A percentile compares a stretch with the other conserved stretches of the same genome.
Conservation (phyloP, 2,797 vertebrate genomes). For the Spheniscus humboldti region DNA sequence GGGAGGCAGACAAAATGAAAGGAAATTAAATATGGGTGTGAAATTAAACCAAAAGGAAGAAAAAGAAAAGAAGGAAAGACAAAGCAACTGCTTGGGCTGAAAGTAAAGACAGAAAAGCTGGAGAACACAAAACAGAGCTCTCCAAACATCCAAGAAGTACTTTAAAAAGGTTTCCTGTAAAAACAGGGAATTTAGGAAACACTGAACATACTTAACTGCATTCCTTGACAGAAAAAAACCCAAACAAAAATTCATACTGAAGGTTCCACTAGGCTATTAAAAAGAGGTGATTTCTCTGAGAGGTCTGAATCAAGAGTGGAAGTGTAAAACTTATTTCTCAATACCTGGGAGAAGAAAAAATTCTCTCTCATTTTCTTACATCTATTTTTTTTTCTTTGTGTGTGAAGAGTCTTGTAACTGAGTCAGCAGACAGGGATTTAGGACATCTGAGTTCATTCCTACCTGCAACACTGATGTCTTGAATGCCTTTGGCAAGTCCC, state of each 20-base stretch:
- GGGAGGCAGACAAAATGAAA: not conserved
- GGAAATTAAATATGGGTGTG: conserved; percentile 19
- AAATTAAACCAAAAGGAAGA: conserved; percentile 25
- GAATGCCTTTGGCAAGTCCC: not conserved
- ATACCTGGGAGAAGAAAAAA: not conserved
- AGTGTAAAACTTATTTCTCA: not conserved
- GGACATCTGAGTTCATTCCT: not conserved
- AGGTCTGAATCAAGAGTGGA: not conserved
- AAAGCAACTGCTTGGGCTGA: not conserved
- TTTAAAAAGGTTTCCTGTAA: not conserved
- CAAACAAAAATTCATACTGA: not conserved
- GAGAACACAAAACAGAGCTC: not conserved
- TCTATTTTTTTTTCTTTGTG: not conserved
- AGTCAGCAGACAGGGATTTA: not conserved
- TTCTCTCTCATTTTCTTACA: not conserved
- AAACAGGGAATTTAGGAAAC: not conserved
- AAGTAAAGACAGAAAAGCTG: not conserved
- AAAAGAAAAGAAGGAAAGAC: not conserved
- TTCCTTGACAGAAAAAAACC: not conserved
- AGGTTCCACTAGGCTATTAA: not conserved
- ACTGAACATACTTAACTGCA: not conserved
- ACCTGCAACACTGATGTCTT: not conserved
- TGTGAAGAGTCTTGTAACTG: not conserved
- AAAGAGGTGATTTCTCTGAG: not conserved
- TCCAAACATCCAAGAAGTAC: not conserved